phyloP scores from a whole-genome alignment of 1,140 invertebrate species.

The Glossosoma conforme region DNA sequence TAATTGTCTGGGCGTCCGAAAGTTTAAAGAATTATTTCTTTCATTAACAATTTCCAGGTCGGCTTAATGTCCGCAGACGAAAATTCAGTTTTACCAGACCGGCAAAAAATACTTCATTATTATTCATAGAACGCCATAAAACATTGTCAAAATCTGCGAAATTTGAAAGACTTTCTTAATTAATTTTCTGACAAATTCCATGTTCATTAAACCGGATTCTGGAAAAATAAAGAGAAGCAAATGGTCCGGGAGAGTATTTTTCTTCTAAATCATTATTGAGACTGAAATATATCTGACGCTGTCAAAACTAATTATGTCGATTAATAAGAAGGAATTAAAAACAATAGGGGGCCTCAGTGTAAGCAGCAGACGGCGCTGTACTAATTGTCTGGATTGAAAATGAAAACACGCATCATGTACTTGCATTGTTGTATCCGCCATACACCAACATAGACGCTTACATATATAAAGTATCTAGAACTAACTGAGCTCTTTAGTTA shows the following conservation, averaged over 20 bases:
- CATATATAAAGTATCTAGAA: too few species aligned
- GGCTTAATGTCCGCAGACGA: too few species aligned
- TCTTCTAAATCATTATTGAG: conserved; percentile 18
- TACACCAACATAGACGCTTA: too few species aligned
- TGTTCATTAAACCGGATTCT: conserved; percentile 15
- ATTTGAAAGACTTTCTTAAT: conserved; percentile 16
- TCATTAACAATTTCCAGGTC: too few species aligned
- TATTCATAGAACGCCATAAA: conserved; percentile 18
- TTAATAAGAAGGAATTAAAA: conserved; percentile 32
- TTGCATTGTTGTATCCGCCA: too few species aligned
- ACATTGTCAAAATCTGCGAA: conserved; percentile 15
- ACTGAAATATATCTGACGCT: conserved; percentile 26
- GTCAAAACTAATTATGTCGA: conserved; percentile 28
- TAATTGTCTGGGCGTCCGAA: too few species aligned
- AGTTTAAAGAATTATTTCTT: too few species aligned
- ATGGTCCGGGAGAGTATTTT: conserved; percentile 11
- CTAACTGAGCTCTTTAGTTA: too few species aligned
- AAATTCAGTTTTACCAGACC: conserved; percentile 10
- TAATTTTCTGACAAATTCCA: conserved; percentile 12
- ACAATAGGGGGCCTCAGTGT: conserved; percentile 29
- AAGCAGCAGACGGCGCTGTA: too few species aligned
- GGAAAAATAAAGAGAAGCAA: conserved; percentile 7
- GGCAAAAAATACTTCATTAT: conserved; percentile 14
- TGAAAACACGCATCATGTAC: too few species aligned
- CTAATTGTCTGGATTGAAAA: neutral